phyloP scores from a whole-genome alignment of 2,888 invertebrate genomes.

The Bellardia bayeri region DNA sequence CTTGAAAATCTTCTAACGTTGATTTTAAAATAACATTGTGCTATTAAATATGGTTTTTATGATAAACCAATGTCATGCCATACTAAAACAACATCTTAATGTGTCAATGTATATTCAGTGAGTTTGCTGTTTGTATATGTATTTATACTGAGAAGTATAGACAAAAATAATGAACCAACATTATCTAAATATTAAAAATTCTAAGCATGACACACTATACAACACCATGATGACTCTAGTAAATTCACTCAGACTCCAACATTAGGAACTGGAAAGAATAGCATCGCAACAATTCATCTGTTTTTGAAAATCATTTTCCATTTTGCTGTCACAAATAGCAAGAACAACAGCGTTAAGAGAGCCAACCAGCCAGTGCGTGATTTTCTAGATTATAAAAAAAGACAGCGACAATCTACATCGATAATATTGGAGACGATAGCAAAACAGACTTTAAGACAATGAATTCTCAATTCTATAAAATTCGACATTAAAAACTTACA shows the following conservation, averaged over 20 bases:
- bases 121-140: neutral
- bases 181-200: slow-evolving; percentile 63
- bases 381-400: slow-evolving; percentile 19
- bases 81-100: neutral
- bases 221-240: neutral
- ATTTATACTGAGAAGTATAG: neutral
- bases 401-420: neutral
- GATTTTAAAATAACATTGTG: neutral
- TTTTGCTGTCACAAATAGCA: slow-evolving; percentile 19
- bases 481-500: no score
- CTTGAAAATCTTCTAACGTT: neutral
- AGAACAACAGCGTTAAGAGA: neutral
- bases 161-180: slow-evolving; percentile 2
- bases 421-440: neutral
- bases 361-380: slow-evolving; percentile 13
- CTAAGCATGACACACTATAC: slow-evolving; percentile 45
- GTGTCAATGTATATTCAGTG: no score
- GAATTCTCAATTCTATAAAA: neutral
- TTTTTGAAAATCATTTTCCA: slow-evolving; percentile 24
- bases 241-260: slow-evolving; percentile 15
- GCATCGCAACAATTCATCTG: slow-evolving; percentile 17
- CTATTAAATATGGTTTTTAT: slow-evolving; percentile 34
- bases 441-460: neutral
- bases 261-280: neutral
- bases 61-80: slow-evolving; percentile 11